A percentile compares a stretch with the other conserved stretches of the same genome.
Conservation (phyloP, 2,888 invertebrate species). For the Mythimna vitellina region DNA sequence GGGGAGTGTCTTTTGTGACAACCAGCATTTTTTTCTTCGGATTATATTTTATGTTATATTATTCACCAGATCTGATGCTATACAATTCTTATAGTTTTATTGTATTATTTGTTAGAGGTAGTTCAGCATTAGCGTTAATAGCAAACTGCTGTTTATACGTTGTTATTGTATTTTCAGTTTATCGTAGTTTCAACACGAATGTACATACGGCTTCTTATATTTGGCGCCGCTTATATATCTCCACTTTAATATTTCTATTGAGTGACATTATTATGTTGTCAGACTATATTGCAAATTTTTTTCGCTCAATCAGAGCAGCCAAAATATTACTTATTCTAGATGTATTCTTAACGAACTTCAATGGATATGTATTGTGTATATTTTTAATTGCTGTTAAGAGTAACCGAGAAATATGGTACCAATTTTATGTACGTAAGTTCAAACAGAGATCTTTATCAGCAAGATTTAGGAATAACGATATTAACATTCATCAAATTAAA, state of each 20-base stretch:
- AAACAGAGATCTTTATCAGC: not conserved
- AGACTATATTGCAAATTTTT: not conserved
- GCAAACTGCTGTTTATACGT: not conserved
- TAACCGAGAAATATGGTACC: slow-evolving; percentile 13
- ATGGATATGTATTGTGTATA: not conserved
- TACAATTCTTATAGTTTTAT: too few relatives aligned
- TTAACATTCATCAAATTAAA: not conserved
- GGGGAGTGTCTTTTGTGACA: not conserved
- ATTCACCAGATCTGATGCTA: too few relatives aligned
- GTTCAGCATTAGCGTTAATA: not conserved
- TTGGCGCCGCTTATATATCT: not conserved
- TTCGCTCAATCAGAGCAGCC: not conserved
- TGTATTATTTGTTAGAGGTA: not conserved
- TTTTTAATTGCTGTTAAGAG: slow-evolving; percentile 19
- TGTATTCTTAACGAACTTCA: not conserved
- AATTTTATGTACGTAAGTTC: not conserved
- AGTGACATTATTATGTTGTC: slow-evolving; percentile 9
- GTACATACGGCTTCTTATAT: not conserved
- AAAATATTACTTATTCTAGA: not conserved
- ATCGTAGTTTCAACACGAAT: not conserved
- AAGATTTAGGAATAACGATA: not conserved
- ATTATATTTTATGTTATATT: too few relatives aligned
- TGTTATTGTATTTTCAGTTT: not conserved
- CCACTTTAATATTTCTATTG: not conserved
- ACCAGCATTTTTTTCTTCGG: not conserved